Evolutionary conservation across 2,888 invertebrate genomes (phyloP), one percentile per base, ranked within the genome.

Genomic region (Drosophila nr. perissopoda): DNA sequence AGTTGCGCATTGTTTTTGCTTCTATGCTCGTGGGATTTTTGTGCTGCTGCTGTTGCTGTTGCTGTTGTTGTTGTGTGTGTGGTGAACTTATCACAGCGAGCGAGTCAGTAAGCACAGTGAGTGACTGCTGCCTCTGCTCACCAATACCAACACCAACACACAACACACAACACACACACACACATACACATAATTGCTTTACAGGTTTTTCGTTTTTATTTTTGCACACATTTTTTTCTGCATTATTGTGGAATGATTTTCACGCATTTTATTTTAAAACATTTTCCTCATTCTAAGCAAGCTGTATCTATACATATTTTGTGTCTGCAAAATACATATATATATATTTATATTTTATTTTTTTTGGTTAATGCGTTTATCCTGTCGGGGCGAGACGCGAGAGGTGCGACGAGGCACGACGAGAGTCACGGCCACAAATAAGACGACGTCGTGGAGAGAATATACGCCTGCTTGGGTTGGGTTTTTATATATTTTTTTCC

Each of bases 371-470:
- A 73, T 73, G 83, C 80, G 69, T 73, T 76, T 70, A 77, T 75
- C 61, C 70, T 83, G 69, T 52, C 38, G 27, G 49, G 36, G 53
- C n/a, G 42, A 25, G 48, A 25, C 13, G 45, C 13, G 48, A 42
- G 60, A 11, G 51, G 49, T 62, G 65, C 52, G 68, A 69, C 66
- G 52, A 64, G 52, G 52, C 77, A 68, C 72, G 64, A 81, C 65
- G 82, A 69, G 82, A 88, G 84, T 88, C 89, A 89, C 67, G 89
- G 84, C 74, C 89, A 83, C 68, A 65, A 65, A 72, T 64, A 79
- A 69, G 75, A 69, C 79, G 51, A 66, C 64, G 45, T 52, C 45
- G 70, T 48, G 48, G 61, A 66, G 65, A 69, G 73, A 52, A 68
- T 33, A 45, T 58, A 21, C 45, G 56, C 58, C 57, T 56, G 40